Evolutionary conservation across 2,797 vertebrate genomes (phyloP), one percentile per base, ranked within the genome.

Genomic region (Sebastes minor): DNA sequence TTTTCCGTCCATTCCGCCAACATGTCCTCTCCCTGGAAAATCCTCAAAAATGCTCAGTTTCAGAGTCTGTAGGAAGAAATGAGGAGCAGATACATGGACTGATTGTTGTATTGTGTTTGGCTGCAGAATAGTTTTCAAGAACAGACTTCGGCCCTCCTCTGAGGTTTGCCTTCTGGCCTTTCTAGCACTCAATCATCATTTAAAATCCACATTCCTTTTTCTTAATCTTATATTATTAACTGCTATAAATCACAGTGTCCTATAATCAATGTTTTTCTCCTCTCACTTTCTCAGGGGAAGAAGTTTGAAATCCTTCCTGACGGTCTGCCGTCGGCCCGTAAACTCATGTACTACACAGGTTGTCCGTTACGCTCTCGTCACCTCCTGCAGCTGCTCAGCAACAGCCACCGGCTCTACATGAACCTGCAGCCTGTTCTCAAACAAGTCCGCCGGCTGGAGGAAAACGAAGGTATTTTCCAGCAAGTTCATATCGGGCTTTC

Each of bases 231-330:
- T 32, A 6, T 79, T 71, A 74, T 57, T 66, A 68, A 61, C 79
- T 27, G 18, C 38, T 67, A 11, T 83, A 76, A 85, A 84, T 86
- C 80, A 84, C 13, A 0, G 7, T 23, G 46, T 81, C 30, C 53
- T 77, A 52, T 77, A 46, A 73, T 79, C 30, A 78, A 8, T 60
- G 12, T 22, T 18, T 65, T n/a, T 23, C 27, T 66, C 22, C 62
- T 62, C n/a, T 23, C n/a, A 0, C 18, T 69, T 38, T 84, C 22
- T 1, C 84, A 99, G 98, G 98, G 98, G 6, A 99, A 99, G 94
- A 98, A 97, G 93, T 99, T 99, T 91, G 98, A 99, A 91, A 99
- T 99, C 93, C 95, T 99, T 63, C 99, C 98, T 0, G 99, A 99
- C 0, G 99, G 99, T 18, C 90, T 99, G 78, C 99, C 99, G 33